A percentile compares a stretch with the other conserved stretches of the same genome.
Conservation (phyloP, 30 jellyfish, hydroid and myxozoan species). For the Cassiopea xamachana region DNA sequence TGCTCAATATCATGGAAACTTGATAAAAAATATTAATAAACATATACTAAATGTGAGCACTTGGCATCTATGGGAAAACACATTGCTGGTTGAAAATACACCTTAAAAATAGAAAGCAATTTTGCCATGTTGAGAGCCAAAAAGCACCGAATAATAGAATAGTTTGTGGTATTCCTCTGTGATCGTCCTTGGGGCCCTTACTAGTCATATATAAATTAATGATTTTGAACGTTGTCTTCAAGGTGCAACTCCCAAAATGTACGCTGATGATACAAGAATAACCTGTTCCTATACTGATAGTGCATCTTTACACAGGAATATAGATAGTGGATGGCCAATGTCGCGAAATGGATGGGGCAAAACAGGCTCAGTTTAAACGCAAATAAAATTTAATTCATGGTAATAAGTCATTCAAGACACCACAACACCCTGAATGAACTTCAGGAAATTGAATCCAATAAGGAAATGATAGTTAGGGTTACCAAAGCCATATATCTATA, state of each 20-base stretch:
- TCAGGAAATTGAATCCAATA: conserved; percentile 9
- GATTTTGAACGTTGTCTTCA: neutral
- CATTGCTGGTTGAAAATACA: conserved; percentile 49
- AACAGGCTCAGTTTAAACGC: conserved; percentile 30
- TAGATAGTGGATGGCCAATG: neutral
- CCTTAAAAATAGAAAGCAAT: conserved; percentile 45
- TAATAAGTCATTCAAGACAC: conserved; percentile 45
- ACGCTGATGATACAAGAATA: neutral
- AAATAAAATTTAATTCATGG: conserved; percentile 33
- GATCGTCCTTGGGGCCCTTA: neutral
- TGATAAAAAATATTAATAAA: too few species aligned
- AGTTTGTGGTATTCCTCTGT: neutral
- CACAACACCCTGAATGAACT: conserved; percentile 8
- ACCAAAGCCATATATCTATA: conserved; percentile 3
- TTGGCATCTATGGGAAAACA: conserved; percentile 12
- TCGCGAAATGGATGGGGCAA: conserved; percentile 6
- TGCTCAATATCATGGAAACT: too few species aligned
- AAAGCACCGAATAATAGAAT: neutral
- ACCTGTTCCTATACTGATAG: conserved; percentile 35
- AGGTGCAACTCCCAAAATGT: conserved; percentile 4
- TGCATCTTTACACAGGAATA: neutral
- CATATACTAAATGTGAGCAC: neutral
- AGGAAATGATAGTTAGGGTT: conserved; percentile 3
- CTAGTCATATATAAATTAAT: neutral
- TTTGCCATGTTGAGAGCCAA: neutral